Evolutionary conservation across 2,797 vertebrate genomes (phyloP).

Genomic region (Crax fasciolata): DNA sequence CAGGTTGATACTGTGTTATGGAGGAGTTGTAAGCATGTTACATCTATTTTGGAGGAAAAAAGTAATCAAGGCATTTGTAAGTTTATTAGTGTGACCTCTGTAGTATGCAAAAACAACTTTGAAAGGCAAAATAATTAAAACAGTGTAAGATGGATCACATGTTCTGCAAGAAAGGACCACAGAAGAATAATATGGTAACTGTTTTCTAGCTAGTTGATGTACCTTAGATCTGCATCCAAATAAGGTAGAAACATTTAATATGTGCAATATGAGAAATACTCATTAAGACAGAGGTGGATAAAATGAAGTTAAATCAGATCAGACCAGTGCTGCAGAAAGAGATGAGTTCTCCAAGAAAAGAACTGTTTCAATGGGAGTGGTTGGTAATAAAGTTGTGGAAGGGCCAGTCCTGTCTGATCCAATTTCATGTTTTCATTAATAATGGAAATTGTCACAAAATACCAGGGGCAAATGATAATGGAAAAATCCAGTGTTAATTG

Average conservation of each 20-base stretch:
- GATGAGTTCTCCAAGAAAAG: neutral
- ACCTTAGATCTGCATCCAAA: neutral
- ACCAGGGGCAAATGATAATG: neutral
- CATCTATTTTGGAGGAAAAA: neutral
- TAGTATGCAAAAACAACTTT: neutral
- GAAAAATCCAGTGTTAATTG: neutral
- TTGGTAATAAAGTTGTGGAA: neutral
- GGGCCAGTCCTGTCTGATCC: neutral
- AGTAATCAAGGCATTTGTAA: neutral
- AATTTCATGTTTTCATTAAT: neutral
- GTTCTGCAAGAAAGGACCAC: neutral
- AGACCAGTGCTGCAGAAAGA: neutral
- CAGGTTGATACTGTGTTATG: neutral
- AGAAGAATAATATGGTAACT: neutral
- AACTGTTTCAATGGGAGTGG: neutral
- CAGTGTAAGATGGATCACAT: neutral
- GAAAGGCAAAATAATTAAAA: conserved; percentile 11
- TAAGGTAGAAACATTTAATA: neutral
- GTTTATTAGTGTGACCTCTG: neutral
- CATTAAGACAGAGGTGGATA: neutral
- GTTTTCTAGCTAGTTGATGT: neutral
- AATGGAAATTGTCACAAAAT: neutral
- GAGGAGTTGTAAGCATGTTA: neutral
- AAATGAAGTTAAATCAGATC: neutral
- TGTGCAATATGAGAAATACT: neutral